These are phyloP conservation scores for Drosophila nebulosa DNA, from an alignment of 1,140 invertebrate genomes.

Conservation along the genomic window DNA sequence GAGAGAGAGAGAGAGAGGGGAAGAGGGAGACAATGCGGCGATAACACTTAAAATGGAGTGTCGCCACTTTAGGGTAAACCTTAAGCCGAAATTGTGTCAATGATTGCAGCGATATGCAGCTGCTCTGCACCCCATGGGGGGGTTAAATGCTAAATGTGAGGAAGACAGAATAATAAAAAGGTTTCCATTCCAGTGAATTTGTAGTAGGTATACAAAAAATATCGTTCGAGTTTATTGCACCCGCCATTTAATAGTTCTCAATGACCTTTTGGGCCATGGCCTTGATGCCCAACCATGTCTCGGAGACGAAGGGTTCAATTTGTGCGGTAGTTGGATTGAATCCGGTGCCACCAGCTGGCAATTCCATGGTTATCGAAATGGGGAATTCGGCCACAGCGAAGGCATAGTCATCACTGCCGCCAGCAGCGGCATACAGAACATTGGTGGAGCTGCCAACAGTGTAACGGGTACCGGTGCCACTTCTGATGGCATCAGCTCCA, in stretches of 20 bases:
- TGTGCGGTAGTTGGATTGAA: conserved; percentile 85
- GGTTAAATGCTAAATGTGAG: background rate
- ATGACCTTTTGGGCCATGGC: conserved; percentile 72
- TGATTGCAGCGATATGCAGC: background rate
- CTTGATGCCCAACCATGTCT: conserved; percentile 89
- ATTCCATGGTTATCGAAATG: conserved; percentile 87
- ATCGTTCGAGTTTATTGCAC: conserved; percentile 33
- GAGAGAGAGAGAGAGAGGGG: too few species aligned
- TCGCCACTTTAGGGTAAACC: background rate
- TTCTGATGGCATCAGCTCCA: conserved; percentile 81
- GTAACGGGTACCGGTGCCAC: conserved; percentile 82
- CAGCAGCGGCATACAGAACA: conserved; percentile 83
- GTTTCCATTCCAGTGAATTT: background rate
- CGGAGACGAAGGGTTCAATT: conserved; percentile 84
- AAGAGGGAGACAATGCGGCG: background rate
- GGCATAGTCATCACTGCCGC: conserved; percentile 87
- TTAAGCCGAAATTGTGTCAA: background rate
- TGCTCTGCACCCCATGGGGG: background rate
- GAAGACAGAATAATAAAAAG: background rate
- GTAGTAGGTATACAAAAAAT: conserved; percentile 21
- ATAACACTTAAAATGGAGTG: background rate
- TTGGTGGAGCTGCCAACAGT: conserved; percentile 85
- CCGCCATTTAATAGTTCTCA: conserved; percentile 54
- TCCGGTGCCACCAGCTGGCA: conserved; percentile 85
- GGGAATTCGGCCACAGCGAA: conserved; percentile 83